Evolutionary conservation across 2,888 invertebrate species (phyloP), one percentile per base, ranked within the genome.

Genomic region (Elegia similella): DNA sequence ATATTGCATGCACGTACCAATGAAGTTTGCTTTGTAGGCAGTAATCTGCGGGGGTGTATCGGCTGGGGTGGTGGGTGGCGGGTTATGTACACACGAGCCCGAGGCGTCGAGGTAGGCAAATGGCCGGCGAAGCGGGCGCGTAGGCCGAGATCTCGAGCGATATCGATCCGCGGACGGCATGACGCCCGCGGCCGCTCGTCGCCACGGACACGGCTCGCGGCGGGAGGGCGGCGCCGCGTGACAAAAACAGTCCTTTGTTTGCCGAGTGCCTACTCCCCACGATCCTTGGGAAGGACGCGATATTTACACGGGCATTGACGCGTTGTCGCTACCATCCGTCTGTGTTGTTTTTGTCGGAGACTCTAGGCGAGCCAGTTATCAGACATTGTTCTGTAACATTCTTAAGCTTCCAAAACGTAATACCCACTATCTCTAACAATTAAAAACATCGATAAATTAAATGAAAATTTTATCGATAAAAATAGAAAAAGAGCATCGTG

Each of bases 11-110:
- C 90, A 91, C 90, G 89, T 90, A 87, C 88, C 90, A 87, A 89
- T 88, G 90, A 89, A 90, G 89, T 89, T 90, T 89, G 90, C 90
- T 90, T 88, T 89, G 90, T 90, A 88, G 90, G 89, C 89, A 88
- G 90, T 89, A 90, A 90, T 90, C 90, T 89, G 83, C 78, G 86
- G 86, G 88, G 89, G 88, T 82, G 84, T 85, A 85, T 86, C 81
- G 84, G 73, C 64, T 54, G 64, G 86, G 86, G 87, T 73, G 86
- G 83, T 78, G 84, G 86, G 87, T 78, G 88, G 85, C 76, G 84
- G 88, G 87, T 85, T 89, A 87, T 89, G 88, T 88, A 89, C 89
- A 90, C 87, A 88, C 88, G 86, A 83, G 88, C 88, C 87, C 73
- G 88, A 90, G 89, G 89, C 90, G 87, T 85, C 86, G 88, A 89